Percentiles rank a stretch among this genome's conserved stretches.
phyloP scores from a whole-genome alignment of 1,140 invertebrate genomes.

The Phenacoccus solenopsis region DNA sequence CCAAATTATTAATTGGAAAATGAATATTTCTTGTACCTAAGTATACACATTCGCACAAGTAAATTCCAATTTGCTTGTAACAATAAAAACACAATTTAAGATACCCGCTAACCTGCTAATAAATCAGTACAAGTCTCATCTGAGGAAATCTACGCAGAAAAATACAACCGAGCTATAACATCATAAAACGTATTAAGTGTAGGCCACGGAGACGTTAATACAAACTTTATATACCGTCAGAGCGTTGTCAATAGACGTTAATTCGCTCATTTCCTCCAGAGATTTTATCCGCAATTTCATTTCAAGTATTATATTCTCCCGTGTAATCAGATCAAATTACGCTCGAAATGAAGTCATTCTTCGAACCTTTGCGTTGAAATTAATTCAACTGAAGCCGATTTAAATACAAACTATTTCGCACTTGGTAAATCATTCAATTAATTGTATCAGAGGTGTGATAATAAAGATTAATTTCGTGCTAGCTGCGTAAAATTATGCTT shows the following conservation, averaged over 20 bases:
- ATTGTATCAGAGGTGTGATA: no score
- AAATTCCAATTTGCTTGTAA: no score
- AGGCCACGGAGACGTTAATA: neutral
- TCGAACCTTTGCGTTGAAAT: neutral
- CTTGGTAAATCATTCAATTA: neutral
- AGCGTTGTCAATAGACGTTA: neutral
- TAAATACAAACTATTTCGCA: neutral
- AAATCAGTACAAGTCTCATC: no score
- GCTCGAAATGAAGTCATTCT: neutral
- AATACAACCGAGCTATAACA: no score
- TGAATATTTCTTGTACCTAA: no score
- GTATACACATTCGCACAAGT: no score
- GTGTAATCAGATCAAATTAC: slow-evolving; percentile 2
- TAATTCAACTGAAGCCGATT: neutral
- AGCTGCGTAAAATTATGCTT: no score
- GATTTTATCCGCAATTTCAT: slow-evolving; percentile 2
- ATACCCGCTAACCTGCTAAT: no score
- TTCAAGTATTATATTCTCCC: slow-evolving; percentile 1
- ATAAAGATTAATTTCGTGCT: no score
- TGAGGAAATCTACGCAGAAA: no score
- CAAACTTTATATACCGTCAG: neutral
- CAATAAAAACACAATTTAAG: no score
- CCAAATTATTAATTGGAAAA: no score
- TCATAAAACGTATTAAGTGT: neutral
- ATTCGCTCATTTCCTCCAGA: neutral